These are phyloP conservation scores for Phyllotis vaccarum DNA, from an alignment of 2,797 vertebrate genomes.

Conservation along the genomic window DNA sequence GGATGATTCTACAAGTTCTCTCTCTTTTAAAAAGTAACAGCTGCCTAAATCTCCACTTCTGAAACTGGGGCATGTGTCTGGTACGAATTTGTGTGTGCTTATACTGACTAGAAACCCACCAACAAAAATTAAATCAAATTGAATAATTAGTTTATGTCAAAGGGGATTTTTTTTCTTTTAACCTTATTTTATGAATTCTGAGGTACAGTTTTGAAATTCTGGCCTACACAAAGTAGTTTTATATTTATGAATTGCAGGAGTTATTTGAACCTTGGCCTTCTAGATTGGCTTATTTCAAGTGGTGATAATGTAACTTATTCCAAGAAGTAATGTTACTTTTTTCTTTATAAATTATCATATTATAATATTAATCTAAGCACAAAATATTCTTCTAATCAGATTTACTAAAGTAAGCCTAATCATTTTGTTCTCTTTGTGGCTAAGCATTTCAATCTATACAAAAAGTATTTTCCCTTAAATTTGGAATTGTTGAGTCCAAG, in stretches of 20 bases:
- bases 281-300: background rate
- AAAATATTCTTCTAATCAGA: background rate
- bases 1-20: conserved; percentile 48
- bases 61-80: background rate
- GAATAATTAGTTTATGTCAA: conserved; percentile 6
- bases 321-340: background rate
- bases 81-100: background rate
- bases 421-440: background rate
- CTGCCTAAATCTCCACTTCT: conserved; percentile 55
- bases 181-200: conserved; percentile 22
- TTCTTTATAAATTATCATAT: background rate
- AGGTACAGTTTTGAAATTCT: background rate
- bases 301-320: background rate
- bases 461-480: background rate
- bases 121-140: conserved; percentile 23
- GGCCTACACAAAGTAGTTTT: background rate
- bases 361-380: conserved; percentile 22
- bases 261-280: background rate
- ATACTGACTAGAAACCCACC: background rate
- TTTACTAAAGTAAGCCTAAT: background rate
- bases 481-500: background rate
- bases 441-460: background rate
- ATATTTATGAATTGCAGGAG: background rate
- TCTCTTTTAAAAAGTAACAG: conserved; percentile 60
- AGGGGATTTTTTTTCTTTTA: background rate